phyloP scores from a whole-genome alignment of 2,888 invertebrate species.

The Eumacrocentrus americanus region DNA sequence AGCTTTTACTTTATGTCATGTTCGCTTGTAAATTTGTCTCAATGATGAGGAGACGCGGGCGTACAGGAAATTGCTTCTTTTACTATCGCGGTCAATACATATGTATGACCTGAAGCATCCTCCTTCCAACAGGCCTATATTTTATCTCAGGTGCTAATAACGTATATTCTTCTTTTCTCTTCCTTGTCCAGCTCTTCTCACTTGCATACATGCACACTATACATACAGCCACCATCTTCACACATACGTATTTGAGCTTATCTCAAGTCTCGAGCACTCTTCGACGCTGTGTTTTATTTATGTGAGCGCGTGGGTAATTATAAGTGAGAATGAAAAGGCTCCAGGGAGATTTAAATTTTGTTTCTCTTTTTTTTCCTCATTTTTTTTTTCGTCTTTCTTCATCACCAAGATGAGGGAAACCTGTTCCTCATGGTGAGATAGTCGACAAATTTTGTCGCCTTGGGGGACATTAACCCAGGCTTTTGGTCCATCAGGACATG shows the following conservation, averaged over 20 bases:
- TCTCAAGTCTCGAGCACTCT: slow-evolving; percentile 24
- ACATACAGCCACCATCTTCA: slow-evolving; percentile 35
- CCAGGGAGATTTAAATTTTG: neutral
- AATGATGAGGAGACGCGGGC: slow-evolving; percentile 19
- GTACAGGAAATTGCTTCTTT: slow-evolving; percentile 34
- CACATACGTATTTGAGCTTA: slow-evolving; percentile 12
- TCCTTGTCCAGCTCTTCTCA: slow-evolving; percentile 19
- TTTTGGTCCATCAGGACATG: too few species aligned
- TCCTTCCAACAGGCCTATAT: slow-evolving; percentile 32
- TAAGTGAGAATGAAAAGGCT: slow-evolving; percentile 44
- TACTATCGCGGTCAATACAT: slow-evolving; percentile 23
- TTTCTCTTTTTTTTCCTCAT: neutral
- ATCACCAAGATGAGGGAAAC: slow-evolving; percentile 40
- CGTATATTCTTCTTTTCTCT: slow-evolving; percentile 30
- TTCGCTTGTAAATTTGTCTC: slow-evolving; percentile 24
- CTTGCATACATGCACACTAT: slow-evolving; percentile 33
- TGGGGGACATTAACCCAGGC: too few species aligned
- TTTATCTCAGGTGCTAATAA: slow-evolving; percentile 39
- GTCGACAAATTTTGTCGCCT: too few species aligned
- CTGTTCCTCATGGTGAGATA: too few species aligned
- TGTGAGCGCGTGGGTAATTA: slow-evolving; percentile 49
- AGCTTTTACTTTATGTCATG: slow-evolving; percentile 8
- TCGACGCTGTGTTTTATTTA: slow-evolving; percentile 44
- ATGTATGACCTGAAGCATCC: slow-evolving; percentile 3
- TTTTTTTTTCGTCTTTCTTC: too few species aligned